Conservation (phyloP, 2,797 vertebrate genomes). For the Semotilus atromaculatus region DNA sequence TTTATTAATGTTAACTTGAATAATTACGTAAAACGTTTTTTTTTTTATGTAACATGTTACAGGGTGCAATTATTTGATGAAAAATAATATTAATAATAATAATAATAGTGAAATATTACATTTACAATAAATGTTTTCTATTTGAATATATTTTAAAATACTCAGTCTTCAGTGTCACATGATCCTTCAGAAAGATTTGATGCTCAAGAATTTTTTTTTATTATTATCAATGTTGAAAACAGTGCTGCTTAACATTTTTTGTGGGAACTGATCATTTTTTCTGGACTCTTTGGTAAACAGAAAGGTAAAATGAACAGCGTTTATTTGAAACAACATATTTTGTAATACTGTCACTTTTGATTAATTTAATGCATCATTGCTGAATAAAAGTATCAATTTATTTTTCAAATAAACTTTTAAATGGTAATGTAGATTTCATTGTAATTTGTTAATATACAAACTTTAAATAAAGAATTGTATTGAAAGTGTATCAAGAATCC, state of each 20-base stretch:
- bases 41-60: no score
- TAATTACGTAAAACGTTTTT: no score
- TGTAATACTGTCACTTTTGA: neutral
- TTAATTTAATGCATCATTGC: neutral
- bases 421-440: neutral
- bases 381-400: neutral
- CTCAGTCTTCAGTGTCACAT: neutral
- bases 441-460: neutral
- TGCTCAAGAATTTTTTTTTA: neutral
- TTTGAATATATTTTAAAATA: neutral
- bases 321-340: no score
- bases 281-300: neutral
- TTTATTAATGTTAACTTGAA: neutral
- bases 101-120: neutral
- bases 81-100: neutral
- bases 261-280: neutral
- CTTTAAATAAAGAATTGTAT: neutral
- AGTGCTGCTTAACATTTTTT: no score
- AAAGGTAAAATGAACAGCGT: neutral
- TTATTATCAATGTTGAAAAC: neutral
- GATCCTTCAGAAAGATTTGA: neutral
- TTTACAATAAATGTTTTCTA: neutral
- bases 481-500: neutral
- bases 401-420: neutral
- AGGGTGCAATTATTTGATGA: neutral